Evolutionary conservation across 2,797 vertebrate species (phyloP), one percentile per base, ranked within the genome.

Genomic region (Poeciliopsis gracilis): DNA sequence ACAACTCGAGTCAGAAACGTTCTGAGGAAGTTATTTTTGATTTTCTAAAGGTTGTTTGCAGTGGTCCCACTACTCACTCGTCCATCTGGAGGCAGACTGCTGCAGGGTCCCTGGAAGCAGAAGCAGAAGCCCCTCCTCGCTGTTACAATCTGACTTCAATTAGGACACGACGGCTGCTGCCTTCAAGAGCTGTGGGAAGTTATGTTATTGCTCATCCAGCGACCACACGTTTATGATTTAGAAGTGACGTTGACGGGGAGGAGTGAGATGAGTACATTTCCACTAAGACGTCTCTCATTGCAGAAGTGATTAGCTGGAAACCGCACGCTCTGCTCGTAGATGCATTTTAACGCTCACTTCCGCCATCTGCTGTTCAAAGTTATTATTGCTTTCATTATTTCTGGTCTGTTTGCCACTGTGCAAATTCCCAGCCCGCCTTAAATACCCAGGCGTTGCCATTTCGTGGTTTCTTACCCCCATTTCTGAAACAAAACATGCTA

Each of bases 131-230:
- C 86, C 87, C 90, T 90, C 92, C 93, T 90, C 87, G 73, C 45
- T 43, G 78, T 41, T 47, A 72, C 86, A 86, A 82, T 92, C 91
- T 92, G 89, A 86, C 87, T 92, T 84, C 81, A 92, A 93, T 93
- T 92, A 92, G 83, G 73, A 85, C 28, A 69, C 82, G 71, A 75
- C 71, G 4, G 51, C 0, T 76, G 91, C 23, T 83, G 88, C 91
- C 23, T 94, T 94, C 90, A 90, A 0, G 86, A 49, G 46, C 67
- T 38, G 5, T 87, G 45, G 85, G 87, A 90, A 82, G 79, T 75
- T 8, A 66, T n/a, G 41, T 0, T 0, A 11, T 1, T 2, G 4
- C 4, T 20, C 4, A 1, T n/a, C 10, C 15, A 15, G 4, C 1
- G 11, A 18, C 25, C 36, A 67, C 36, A 33, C 33, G 8, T 18